These are phyloP conservation scores for Pristiophorus japonicus DNA, from an alignment of 2,113 vertebrate species.

Conservation along the genomic window DNA sequence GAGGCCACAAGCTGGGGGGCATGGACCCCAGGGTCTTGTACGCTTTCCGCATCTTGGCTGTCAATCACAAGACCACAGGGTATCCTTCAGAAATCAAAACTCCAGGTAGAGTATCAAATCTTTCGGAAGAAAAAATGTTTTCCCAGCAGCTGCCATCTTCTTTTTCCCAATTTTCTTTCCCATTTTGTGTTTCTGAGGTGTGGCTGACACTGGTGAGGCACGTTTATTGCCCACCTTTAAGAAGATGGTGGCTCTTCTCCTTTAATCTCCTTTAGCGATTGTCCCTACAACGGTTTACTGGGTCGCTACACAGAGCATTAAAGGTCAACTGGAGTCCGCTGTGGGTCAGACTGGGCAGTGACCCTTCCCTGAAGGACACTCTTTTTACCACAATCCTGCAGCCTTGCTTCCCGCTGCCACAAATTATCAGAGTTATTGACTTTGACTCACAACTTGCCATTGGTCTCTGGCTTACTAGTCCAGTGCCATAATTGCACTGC, in stretches of 20 bases:
- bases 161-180: background rate
- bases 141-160: background rate
- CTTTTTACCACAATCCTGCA: background rate
- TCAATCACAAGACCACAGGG: conserved; percentile 77
- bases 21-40: conserved; percentile 67
- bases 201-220: background rate
- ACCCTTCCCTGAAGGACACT: background rate
- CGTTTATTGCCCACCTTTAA: background rate
- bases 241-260: background rate
- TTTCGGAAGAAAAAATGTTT: background rate
- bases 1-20: conserved; percentile 58
- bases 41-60: conserved; percentile 68
- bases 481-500: background rate
- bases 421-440: background rate
- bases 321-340: background rate
- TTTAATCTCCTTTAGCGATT: background rate
- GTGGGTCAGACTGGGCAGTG: background rate
- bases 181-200: background rate
- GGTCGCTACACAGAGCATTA: background rate
- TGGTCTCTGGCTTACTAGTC: background rate
- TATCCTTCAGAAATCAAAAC: conserved; percentile 72
- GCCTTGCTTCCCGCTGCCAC: background rate
- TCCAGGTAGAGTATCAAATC: conserved; percentile 65
- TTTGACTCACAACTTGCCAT: background rate
- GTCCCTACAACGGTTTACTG: background rate